Evolutionary conservation across 1,140 invertebrate genomes (phyloP).

Genomic region (Pogonus chalceus): DNA sequence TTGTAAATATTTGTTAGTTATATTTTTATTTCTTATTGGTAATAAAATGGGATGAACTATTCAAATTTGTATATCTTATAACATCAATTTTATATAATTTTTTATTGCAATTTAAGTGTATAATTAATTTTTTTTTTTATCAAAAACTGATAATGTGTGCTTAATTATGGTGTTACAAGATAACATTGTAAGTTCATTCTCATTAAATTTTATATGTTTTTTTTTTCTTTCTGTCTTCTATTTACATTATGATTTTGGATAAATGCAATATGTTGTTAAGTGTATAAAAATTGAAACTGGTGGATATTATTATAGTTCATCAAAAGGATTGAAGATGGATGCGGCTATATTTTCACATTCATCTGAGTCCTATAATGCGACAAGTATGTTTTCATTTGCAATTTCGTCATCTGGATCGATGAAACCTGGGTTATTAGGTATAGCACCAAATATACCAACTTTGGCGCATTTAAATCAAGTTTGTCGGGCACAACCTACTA

Average conservation of each 20-base stretch:
- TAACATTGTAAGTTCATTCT: constrained; percentile 20
- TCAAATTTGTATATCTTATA: constrained; percentile 15
- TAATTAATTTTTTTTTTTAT: neutral
- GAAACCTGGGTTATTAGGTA: constrained; percentile 33
- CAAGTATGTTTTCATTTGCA: constrained; percentile 33
- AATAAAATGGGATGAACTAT: constrained; percentile 33
- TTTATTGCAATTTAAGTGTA: constrained; percentile 9
- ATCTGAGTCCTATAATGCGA: constrained; percentile 33
- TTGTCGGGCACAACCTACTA: constrained; percentile 23
- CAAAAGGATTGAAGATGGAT: constrained; percentile 51
- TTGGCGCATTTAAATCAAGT: constrained; percentile 6
- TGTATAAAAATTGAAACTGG: constrained; percentile 4
- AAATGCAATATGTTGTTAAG: constrained; percentile 4
- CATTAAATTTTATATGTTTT: constrained; percentile 12
- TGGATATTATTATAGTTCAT: constrained; percentile 39
- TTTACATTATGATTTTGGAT: constrained; percentile 3
- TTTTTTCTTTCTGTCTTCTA: constrained; percentile 7
- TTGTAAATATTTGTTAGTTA: constrained; percentile 33
- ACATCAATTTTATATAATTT: constrained; percentile 11
- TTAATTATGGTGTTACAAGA: constrained; percentile 22
- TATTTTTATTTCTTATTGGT: constrained; percentile 24
- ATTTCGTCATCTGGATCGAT: constrained; percentile 32
- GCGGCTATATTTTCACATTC: constrained; percentile 34
- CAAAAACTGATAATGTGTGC: constrained; percentile 3
- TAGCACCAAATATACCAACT: constrained; percentile 35